phyloP scores from a whole-genome alignment of 30 jellyfish, hydroid and myxozoan species.

The Aurelia aurita region DNA sequence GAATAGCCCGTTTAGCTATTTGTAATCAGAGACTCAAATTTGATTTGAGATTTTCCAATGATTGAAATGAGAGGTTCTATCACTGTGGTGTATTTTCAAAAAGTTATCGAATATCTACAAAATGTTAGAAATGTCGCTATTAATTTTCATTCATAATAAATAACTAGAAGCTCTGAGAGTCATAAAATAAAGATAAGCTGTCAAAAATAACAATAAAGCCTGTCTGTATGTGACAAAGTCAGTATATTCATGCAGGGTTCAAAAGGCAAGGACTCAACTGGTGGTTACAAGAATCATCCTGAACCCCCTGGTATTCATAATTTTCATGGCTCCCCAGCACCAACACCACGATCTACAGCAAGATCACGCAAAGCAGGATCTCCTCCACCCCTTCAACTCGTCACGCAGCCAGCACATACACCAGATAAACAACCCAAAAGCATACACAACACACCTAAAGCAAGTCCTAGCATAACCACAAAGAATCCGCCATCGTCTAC shows the following conservation, averaged over 20 bases:
- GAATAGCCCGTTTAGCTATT: too few relatives aligned
- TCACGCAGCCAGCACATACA: constrained; percentile 1
- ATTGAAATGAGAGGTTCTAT: too few relatives aligned
- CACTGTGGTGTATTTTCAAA: too few relatives aligned
- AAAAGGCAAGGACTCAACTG: constrained; percentile 44
- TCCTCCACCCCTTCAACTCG: constrained; percentile 45
- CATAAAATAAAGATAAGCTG: too few relatives aligned
- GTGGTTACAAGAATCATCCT: constrained; percentile 41
- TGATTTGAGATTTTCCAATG: too few relatives aligned
- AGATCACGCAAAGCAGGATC: constrained; percentile 60
- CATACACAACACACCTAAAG: constrained; percentile 15
- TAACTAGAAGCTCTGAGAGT: too few relatives aligned
- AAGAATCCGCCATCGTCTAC: background rate
- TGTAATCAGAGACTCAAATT: too few relatives aligned
- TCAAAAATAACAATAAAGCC: too few relatives aligned
- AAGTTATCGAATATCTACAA: too few relatives aligned
- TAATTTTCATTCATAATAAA: too few relatives aligned
- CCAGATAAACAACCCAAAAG: constrained; percentile 4
- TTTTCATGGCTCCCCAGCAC: constrained; percentile 24
- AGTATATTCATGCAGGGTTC: constrained; percentile 1
- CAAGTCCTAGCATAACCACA: background rate
- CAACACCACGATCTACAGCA: constrained; percentile 54
- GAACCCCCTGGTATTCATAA: constrained; percentile 51
- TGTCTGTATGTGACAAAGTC: too few relatives aligned
- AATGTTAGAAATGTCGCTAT: too few relatives aligned